A percentile compares a stretch with the other conserved stretches of the same genome.
These are phyloP conservation scores for Phyllopteryx taeniolatus DNA, from an alignment of 2,113 vertebrate genomes.

Conservation along the genomic window DNA sequence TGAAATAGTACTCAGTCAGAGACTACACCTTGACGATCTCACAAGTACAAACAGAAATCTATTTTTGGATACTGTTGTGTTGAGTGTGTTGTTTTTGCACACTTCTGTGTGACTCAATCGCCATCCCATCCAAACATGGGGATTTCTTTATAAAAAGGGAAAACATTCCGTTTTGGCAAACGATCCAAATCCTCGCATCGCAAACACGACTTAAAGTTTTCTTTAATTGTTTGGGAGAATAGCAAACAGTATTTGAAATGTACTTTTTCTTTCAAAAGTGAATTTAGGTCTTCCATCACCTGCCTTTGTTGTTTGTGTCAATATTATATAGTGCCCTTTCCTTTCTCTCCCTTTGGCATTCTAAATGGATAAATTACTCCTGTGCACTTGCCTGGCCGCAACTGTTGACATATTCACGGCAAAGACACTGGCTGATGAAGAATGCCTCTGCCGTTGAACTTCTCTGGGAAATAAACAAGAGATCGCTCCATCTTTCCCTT, in stretches of 20 bases:
- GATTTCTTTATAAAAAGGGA: not conserved
- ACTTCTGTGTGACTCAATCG: slow-evolving; percentile 2
- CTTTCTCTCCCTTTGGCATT: slow-evolving; percentile 47
- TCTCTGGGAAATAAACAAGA: slow-evolving; percentile 49
- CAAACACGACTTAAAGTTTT: not conserved
- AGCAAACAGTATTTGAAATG: not conserved
- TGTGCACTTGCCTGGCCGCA: slow-evolving; percentile 58
- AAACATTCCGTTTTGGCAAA: not conserved
- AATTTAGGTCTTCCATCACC: not conserved
- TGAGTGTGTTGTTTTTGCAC: slow-evolving; percentile 17
- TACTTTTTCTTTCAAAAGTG: not conserved
- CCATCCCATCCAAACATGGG: not conserved
- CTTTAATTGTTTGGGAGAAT: not conserved
- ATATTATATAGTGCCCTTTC: slow-evolving; percentile 11
- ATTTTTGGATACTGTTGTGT: slow-evolving; percentile 2
- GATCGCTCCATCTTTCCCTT: slow-evolving; percentile 48
- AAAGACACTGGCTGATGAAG: slow-evolving; percentile 66
- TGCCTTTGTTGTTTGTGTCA: not conserved
- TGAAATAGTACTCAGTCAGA: slow-evolving; percentile 11
- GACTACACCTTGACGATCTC: slow-evolving; percentile 21
- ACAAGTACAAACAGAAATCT: slow-evolving; percentile 8
- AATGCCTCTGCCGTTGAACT: slow-evolving; percentile 58
- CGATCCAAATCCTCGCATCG: not conserved
- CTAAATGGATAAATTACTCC: slow-evolving; percentile 65
- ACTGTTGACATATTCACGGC: slow-evolving; percentile 61